Base-by-base conservation (phyloP, 2,797 vertebrate genomes). In the Okamejei kenojei region DNA sequence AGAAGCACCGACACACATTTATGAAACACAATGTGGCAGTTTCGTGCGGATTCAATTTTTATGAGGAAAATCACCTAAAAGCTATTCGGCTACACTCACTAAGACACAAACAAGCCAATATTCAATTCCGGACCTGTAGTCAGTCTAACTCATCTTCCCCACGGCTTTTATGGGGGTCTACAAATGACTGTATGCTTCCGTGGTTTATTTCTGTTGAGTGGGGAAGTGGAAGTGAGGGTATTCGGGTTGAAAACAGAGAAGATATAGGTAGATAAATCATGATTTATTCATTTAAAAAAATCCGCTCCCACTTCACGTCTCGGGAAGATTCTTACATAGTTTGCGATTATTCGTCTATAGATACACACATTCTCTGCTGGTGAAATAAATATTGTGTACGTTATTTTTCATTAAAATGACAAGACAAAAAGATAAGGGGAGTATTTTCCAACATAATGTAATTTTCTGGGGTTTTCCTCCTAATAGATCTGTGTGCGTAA, bases 401-500 rank as follows among this genome's bases (percentile, higher is more conserved):
- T 21, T 10, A 10, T 45, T 71, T 58, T 32, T 17, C 23, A 92
- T 76, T 65, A 45, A 54, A 74, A 32, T 73, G 26, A 38, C 71
- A 54, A 71, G 35, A 26, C 29, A 7, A 63, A 23, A 76, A 92
- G 26, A 38, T 74, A 76, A 74, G 68, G 68, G 26, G 9, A 76
- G 74, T 92, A 90, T 91, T 92, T 45, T 71, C 13, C 21, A 76
- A 54, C 76, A 54, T 54, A n/a, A 54, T 54, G 71, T 71, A 92
- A 38, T 84, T 35, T 79, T 35, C 13, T 35, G 9, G 15, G 9
- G 38, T 92, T 32, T 74, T 54, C 45, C 38, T 19, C 68, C 71
- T 0, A 74, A 71, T 45, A 91, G 19, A 45, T 45, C 38, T 91
- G 35, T 29, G 15, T 26, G 90, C 45, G 90, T 74, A 26, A 92